Evolutionary conservation across 2,888 invertebrate species (phyloP).

Genomic region (Cacoxenus indagator): DNA sequence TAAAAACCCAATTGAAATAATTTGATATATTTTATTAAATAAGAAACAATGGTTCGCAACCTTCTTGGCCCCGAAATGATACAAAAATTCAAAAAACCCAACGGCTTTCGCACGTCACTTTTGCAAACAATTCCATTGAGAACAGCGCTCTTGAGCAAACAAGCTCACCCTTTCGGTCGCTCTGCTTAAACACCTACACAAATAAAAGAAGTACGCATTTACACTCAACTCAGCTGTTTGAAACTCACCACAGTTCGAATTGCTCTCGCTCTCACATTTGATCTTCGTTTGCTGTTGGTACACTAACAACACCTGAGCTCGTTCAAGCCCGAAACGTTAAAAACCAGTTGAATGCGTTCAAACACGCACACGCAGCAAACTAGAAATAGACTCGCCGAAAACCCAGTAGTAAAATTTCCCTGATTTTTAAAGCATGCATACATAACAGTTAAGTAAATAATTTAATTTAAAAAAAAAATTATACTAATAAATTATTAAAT

Average conservation of each 20-base stretch:
- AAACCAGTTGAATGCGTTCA: constrained; percentile 1
- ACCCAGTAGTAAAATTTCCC: too few species aligned
- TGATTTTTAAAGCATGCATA: too few species aligned
- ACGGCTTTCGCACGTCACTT: not conserved
- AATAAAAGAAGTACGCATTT: not conserved
- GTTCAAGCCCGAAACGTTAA: not conserved
- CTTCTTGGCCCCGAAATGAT: not conserved
- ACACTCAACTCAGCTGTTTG: not conserved
- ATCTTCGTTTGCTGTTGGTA: constrained; percentile 10
- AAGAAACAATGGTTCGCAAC: too few species aligned
- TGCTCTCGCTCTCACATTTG: constrained; percentile 38
- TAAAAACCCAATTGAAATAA: too few species aligned
- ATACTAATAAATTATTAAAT: too few species aligned
- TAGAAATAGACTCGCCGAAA: not conserved
- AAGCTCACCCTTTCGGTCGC: not conserved
- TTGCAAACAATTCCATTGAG: not conserved
- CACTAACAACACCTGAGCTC: constrained; percentile 8
- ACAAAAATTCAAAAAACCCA: not conserved
- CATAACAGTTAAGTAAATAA: too few species aligned
- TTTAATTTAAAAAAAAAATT: too few species aligned
- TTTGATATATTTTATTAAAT: too few species aligned
- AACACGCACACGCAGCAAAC: not conserved
- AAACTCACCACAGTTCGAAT: not conserved
- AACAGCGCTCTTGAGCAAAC: not conserved
- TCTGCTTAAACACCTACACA: not conserved